Conservation (phyloP, 2,888 invertebrate species). For the Iphiclides podalirius region DNA sequence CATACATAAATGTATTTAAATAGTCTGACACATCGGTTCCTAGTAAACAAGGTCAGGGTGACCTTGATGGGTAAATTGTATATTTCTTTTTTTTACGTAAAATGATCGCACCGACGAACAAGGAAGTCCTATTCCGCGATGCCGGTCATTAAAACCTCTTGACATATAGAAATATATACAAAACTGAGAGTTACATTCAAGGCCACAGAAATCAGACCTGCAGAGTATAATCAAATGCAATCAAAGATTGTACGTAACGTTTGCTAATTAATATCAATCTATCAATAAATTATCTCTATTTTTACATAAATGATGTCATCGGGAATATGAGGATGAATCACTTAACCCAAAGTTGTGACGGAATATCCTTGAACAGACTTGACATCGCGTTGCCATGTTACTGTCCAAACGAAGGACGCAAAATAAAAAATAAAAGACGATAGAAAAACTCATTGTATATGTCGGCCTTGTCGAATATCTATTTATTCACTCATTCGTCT, state of each 20-base stretch:
- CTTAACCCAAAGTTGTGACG: no score
- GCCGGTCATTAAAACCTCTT: slow-evolving; percentile 29
- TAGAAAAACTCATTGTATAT: slow-evolving; percentile 3
- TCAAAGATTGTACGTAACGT: no score
- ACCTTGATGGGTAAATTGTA: slow-evolving; percentile 64
- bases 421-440: no score
- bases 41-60: slow-evolving; percentile 68
- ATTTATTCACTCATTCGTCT: background rate
- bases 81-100: slow-evolving; percentile 65
- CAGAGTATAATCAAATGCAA: background rate
- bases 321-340: no score
- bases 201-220: background rate
- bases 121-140: slow-evolving; percentile 62
- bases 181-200: background rate
- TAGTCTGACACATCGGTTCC: slow-evolving; percentile 59
- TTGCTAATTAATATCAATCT: no score
- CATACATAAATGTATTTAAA: slow-evolving; percentile 45
- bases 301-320: no score
- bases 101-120: slow-evolving; percentile 65
- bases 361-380: no score
- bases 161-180: background rate
- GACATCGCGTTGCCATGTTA: no score
- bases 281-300: no score
- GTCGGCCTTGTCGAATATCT: background rate
- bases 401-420: no score